These are phyloP conservation scores for Sorex araneus DNA, from an alignment of 2,113 vertebrate genomes.

Conservation along the genomic window DNA sequence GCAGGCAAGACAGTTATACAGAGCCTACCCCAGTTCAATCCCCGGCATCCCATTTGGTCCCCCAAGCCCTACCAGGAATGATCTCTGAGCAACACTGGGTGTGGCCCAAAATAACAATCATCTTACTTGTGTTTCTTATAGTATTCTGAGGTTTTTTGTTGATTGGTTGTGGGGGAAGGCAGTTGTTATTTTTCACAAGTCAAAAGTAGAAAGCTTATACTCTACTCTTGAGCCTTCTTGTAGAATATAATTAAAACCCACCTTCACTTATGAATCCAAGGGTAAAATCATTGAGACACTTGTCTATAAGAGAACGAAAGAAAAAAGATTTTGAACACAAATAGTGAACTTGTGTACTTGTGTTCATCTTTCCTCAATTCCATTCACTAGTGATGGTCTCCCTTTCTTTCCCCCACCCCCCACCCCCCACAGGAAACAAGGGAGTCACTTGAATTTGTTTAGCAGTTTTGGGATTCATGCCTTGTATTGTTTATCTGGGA, in stretches of 20 bases:
- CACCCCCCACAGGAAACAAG: too few relatives aligned
- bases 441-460: background rate
- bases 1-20: too few relatives aligned
- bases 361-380: background rate
- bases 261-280: background rate
- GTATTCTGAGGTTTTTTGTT: too few relatives aligned
- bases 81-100: too few relatives aligned
- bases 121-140: background rate
- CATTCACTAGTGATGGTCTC: background rate
- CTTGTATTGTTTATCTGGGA: background rate
- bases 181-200: too few relatives aligned
- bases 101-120: background rate
- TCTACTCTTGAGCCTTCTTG: too few relatives aligned
- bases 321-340: background rate
- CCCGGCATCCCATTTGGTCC: too few relatives aligned
- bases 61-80: too few relatives aligned
- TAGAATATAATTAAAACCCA: background rate
- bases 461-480: background rate
- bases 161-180: too few relatives aligned
- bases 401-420: background rate
- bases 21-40: too few relatives aligned
- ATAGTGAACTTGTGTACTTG: background rate
- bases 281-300: background rate
- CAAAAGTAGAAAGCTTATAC: too few relatives aligned
- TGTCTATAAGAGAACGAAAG: background rate